Evolutionary conservation across 2,888 invertebrate species (phyloP), one percentile per base, ranked within the genome.

Genomic region (Sylvicola fuscatus): DNA sequence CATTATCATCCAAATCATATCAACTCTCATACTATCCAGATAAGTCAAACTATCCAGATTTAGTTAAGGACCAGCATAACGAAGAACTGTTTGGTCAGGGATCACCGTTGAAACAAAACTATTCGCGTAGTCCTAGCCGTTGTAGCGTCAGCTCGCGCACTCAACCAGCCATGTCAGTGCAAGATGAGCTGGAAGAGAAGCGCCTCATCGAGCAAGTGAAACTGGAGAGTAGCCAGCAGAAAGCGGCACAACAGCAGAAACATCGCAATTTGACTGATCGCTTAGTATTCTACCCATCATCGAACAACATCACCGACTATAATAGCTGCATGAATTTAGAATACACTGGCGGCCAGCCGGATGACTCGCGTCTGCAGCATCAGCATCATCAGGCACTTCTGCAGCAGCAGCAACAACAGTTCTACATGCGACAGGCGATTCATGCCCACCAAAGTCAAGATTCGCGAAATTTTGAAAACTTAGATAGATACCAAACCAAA

Each of bases 251-350:
- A 29, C 44, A 42, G 7, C 45, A 47, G 30, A 48, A 45, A 11
- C 46, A 48, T 32, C 44, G 46, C 2, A 45, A 50, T 34, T 66
- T 84, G 15, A 83, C 80, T 0, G 83, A 84, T 51, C 79, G 81
- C 11, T 58, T 84, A 6, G 77, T 78, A 1, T 84, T 81, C 46
- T 84, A 84, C 53, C 83, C 83, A 2, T 49, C 68, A 57, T 59
- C 61, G 47, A 49, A 63, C 56, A 65, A 41, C 54, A 62, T 54
- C 42, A 54, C 47, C 44, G 62, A 56, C 43, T 54, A 54, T 33
- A 52, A 52, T 15, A 55, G 50, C 32, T 50, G 47, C 34, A 46
- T 47, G 29, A 52, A 49, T 37, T 40, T 51, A 50, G 66, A 56
- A 37, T 37, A 37, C 11, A 33, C 29, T 13, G 37, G 33, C 2